Conservation (phyloP, 2,113 vertebrate genomes). For the Eleginops maclovinus region DNA sequence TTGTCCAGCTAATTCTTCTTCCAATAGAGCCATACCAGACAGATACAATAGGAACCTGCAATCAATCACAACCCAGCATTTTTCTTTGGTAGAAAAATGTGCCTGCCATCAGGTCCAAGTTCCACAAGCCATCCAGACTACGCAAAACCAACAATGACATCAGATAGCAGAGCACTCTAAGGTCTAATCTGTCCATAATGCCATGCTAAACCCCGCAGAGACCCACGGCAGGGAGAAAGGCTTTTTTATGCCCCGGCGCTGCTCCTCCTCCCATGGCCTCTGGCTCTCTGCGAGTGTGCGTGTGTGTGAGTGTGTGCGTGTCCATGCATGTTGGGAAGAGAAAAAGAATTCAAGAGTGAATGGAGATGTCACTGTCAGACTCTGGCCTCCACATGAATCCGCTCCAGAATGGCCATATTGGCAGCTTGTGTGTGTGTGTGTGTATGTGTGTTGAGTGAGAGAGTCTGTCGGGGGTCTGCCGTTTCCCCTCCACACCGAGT, state of each 20-base stretch:
- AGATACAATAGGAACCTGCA: conserved; percentile 81
- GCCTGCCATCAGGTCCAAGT: conserved; percentile 72
- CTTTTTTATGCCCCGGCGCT: conserved; percentile 63
- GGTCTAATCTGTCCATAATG: conserved; percentile 83
- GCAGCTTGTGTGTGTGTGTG: conserved; percentile 62
- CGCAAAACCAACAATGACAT: conserved; percentile 82
- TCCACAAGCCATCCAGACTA: conserved; percentile 75
- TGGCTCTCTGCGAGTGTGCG: conserved; percentile 41
- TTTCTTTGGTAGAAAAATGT: conserved; percentile 64
- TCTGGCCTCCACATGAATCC: conserved; percentile 72
- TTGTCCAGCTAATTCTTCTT: conserved; percentile 80
- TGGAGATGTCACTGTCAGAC: conserved; percentile 86
- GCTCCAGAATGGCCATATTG: conserved; percentile 77
- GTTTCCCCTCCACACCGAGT: conserved; percentile 63
- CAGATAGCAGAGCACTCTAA: conserved; percentile 77
- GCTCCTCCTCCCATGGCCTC: conserved; percentile 74
- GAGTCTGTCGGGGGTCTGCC: conserved; percentile 66
- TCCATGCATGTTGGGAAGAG: conserved; percentile 66
- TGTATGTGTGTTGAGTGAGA: conserved; percentile 54
- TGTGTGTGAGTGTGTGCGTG: conserved; percentile 50
- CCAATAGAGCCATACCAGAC: conserved; percentile 76
- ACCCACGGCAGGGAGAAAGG: conserved; percentile 71
- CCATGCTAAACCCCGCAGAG: conserved; percentile 80
- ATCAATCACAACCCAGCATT: conserved; percentile 81
- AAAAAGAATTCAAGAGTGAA: conserved; percentile 77